These are phyloP conservation scores for Dissostichus mawsoni DNA, from an alignment of 2,113 vertebrate genomes.

Conservation along the genomic window DNA sequence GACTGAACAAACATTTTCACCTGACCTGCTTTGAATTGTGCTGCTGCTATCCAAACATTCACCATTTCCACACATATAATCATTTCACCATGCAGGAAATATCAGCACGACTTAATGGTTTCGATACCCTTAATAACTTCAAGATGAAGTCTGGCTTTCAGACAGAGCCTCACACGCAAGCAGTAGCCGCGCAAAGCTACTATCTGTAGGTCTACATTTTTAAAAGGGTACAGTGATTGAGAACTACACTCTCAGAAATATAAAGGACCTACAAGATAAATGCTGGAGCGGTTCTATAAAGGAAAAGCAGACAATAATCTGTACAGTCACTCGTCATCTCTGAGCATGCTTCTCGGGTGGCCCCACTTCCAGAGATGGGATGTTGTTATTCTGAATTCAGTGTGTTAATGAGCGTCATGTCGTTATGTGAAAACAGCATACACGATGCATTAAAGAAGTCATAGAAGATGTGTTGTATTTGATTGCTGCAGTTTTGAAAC, in stretches of 20 bases:
- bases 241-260: too few relatives aligned
- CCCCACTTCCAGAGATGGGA: too few relatives aligned
- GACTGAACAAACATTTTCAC: constrained; percentile 6
- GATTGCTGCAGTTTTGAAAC: too few relatives aligned
- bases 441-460: too few relatives aligned
- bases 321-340: too few relatives aligned
- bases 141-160: constrained; percentile 14
- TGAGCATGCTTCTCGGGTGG: too few relatives aligned
- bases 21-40: neutral
- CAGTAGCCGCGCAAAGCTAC: too few relatives aligned
- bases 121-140: constrained; percentile 21
- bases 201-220: neutral
- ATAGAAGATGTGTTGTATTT: too few relatives aligned
- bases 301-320: neutral
- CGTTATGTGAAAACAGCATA: too few relatives aligned
- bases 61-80: constrained; percentile 22
- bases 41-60: constrained; percentile 1
- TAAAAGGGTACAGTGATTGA: neutral
- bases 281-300: neutral
- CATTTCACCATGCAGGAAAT: constrained; percentile 36
- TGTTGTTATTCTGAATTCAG: too few relatives aligned
- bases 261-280: neutral
- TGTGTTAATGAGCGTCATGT: too few relatives aligned
- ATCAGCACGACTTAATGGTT: constrained; percentile 2
- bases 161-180: neutral